Base-by-base conservation (phyloP, 2,797 vertebrate species). In the Ceryle rudis region DNA sequence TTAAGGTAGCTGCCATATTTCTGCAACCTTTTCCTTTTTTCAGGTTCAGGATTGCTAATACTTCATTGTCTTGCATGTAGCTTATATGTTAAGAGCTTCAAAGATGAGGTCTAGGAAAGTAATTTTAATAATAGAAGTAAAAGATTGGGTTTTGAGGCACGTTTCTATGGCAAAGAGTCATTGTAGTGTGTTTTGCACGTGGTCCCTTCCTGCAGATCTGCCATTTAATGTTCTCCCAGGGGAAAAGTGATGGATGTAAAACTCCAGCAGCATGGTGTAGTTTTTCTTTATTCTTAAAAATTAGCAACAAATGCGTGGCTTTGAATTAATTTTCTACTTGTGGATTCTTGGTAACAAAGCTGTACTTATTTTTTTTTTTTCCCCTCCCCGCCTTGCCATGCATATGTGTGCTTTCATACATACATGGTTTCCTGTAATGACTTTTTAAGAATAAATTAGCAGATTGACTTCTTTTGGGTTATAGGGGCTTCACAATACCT, bases 231-330 rank as follows among this genome's bases (percentile, higher is more conserved):
- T 86, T 69, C 42, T 96, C 71, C n/a, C 25, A 49, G 58, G 73
- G 31, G 62, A 93, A 81, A 90, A 83, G 17, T 47, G 65, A n/a
- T 72, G 26, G 42, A 80, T 91, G 18, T 89, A 72, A 79, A 65
- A 88, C 51, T 88, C 49, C 4, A 69, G 46, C 70, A 91, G 39
- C 31, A 66, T 42, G 26, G 18, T 77, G 10, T 55, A 26, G 17
- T 37, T 90, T 93, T 91, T 86, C 69, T 93, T 80, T 66, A 1
- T 75, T 95, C 62, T 51, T 93, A 55, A 75, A 86, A 91, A 80
- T 73, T 72, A 33, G 35, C 22, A 41, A 26, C 11, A 17, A 84
- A 13, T 39, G 20, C 73, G 9, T 33, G 35, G 19, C 37, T 89
- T 57, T 80, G 44, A 83, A 86, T 91, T 91, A 33, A 72, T 90